Conservation (phyloP, 2,888 invertebrate species). For the Colletes collaris region DNA sequence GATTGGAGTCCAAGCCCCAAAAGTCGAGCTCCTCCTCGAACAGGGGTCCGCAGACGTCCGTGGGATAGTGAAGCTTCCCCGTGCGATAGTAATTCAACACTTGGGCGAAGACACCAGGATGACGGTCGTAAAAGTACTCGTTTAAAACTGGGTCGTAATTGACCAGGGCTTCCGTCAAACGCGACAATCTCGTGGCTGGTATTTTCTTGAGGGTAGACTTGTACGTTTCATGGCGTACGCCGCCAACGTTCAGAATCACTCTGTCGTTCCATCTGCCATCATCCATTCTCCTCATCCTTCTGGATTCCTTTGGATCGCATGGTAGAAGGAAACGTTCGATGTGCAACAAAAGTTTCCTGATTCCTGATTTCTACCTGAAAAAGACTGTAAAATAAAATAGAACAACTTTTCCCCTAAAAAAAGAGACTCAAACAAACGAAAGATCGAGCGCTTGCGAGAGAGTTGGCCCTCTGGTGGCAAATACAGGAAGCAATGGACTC, state of each 20-base stretch:
- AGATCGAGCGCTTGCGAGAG: too few species aligned
- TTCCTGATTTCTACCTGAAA: too few species aligned
- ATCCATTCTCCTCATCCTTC: conserved; percentile 85
- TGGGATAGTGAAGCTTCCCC: conserved; percentile 99
- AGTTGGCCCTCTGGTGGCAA: too few species aligned
- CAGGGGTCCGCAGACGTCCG: conserved; percentile 98
- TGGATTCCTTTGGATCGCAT: conserved; percentile 17
- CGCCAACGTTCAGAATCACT: conserved; percentile 98
- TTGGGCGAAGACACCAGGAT: conserved; percentile 98
- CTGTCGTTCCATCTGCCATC: conserved; percentile 60
- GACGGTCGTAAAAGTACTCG: conserved; percentile 99
- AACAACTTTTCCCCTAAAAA: too few species aligned
- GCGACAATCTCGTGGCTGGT: conserved; percentile 96
- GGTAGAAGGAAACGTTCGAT: conserved; percentile 3
- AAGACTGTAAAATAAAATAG: too few species aligned
- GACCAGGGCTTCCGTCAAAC: conserved; percentile 97
- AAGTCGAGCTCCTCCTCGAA: conserved; percentile 99
- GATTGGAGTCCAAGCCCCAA: conserved; percentile 99
- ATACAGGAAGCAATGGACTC: too few species aligned
- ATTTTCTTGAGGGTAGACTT: conserved; percentile 98
- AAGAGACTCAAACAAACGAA: too few species aligned
- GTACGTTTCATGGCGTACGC: conserved; percentile 98
- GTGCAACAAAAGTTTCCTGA: neutral
- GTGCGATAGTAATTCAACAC: conserved; percentile 99
- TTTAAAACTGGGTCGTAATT: conserved; percentile 99